Base-by-base conservation (phyloP, 2,113 vertebrate species). In the Microtus pennsylvanicus region DNA sequence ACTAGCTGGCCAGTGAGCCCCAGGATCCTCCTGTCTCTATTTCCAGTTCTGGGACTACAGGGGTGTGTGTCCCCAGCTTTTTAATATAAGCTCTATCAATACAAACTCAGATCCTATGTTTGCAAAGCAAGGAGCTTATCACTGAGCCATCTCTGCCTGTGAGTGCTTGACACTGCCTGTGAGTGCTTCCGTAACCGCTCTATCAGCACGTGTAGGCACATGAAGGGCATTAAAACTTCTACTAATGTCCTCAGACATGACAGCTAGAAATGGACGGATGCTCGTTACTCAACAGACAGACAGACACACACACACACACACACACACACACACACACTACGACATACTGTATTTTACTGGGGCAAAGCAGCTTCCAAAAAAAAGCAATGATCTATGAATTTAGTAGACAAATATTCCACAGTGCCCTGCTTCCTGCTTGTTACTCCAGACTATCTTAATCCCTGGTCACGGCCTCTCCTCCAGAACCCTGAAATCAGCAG, bases 401-500 rank as follows among this genome's bases (percentile, higher is more conserved):
- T n/a, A 74, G 35, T 5, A 33, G 33, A 82, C 89, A 58, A 92
- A 81, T 4, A 88, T 13, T 93, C 81, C 61, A 87, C 11, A 87
- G 91, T 0, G 0, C 50, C 47, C 13, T n/a, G 65, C 52, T 30
- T 89, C 86, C 4, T 93, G 89, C 90, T 93, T 82, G 45, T 65
- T 90, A 70, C 95, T 92, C 87, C 85, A 78, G 77, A 92, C 97
- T 94, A 12, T 94, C 94, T 96, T 47, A 80, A 82, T 85, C 67
- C 82, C 94, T 91, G 74, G 0, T 0, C 67, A 4, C 5, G 0
- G 14, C 93, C 92, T 97, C 96, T 97, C 94, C 93, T 61, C 91
- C 87, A 80, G 89, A 96, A 95, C 95, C 3, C 70, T 10, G 76
- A 97, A 98, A 96, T 97, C 97, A 97, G 94, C 97, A 98, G 97